Percentiles rank a stretch among this genome's conserved stretches.
These are phyloP conservation scores for Mormoops blainvillei DNA, from an alignment of 2,113 vertebrate genomes.

Conservation along the genomic window DNA sequence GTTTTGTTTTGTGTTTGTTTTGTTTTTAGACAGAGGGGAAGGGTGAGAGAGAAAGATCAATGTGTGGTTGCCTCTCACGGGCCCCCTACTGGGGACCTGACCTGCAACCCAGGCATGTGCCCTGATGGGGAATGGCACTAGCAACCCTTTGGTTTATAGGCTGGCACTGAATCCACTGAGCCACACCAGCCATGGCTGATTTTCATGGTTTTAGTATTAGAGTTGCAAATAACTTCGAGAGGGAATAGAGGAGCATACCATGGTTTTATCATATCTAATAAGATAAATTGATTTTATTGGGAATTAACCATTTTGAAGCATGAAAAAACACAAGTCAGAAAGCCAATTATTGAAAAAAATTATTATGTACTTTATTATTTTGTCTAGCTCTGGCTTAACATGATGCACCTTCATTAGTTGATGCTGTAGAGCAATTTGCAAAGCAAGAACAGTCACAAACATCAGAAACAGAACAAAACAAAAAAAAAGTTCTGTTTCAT, in stretches of 20 bases:
- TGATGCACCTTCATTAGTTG: conserved; percentile 51
- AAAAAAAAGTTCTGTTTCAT: conserved; percentile 52
- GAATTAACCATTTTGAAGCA: neutral
- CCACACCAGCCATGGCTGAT: no score
- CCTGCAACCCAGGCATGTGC: no score
- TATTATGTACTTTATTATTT: neutral
- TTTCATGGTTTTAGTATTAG: neutral
- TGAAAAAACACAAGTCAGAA: neutral
- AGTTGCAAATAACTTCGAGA: neutral
- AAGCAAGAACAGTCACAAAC: conserved; percentile 77
- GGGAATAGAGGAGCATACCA: rapidly evolving
- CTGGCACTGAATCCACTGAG: no score
- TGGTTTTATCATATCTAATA: neutral
- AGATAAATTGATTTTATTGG: neutral
- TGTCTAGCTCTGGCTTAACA: neutral
- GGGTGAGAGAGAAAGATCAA: no score
- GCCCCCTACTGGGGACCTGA: no score
- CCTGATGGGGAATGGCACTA: no score
- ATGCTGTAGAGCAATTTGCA: conserved; percentile 75
- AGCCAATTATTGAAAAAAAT: neutral
- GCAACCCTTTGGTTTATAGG: no score
- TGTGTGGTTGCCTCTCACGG: no score
- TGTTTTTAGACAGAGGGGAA: no score
- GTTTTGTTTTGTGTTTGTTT: no score
- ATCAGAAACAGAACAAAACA: conserved; percentile 77